Base-by-base conservation (phyloP, 2,113 vertebrate species). In the Vombatus ursinus region DNA sequence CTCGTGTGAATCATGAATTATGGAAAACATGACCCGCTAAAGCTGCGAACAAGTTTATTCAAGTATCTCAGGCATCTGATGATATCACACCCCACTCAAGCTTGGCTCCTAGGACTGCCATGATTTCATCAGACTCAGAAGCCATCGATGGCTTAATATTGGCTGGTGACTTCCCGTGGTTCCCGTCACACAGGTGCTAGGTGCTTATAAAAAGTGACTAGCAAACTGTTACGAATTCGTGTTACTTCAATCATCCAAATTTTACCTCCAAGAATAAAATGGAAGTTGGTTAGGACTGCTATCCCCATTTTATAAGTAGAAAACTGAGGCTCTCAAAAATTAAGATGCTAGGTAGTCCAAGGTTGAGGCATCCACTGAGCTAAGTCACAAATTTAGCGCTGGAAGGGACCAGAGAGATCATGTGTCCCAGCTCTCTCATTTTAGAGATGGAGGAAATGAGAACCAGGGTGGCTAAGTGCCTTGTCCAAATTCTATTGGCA, bases 41-140 rank as follows among this genome's bases (percentile, higher is more conserved):
- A 98, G 97, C 97, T 98, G 97, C 0, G 97, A 98, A 98, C 98
- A 98, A 98, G 98, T 98, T 97, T 97, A 98, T 98, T 98, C 98
- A 99, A 98, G 96, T 95, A 97, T 96, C 96, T 98, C 8, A 95
- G 96, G 98, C 98, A 98, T 98, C 97, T 93, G 97, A 97, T 99
- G 98, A 98, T 97, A 98, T 99, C 98, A 98, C 96, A 54, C 97
- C 96, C 97, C 94, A 26, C 97, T 98, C 98, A 97, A 92, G 97
- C 98, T 91, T 97, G 98, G 98, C 98, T 98, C 98, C 98, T 97
- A 98, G 97, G 96, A 97, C 98, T 96, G 97, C 90, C 96, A 96
- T 93, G 98, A 98, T 99, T 98, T 98, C 98, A 98, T 98, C 98
- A 97, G 98, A 12, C 95, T 97, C 96, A 94, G 93, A 92, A 94